These are phyloP conservation scores for Gallinago undulata DNA, from an alignment of 2,113 vertebrate species.

Conservation along the genomic window DNA sequence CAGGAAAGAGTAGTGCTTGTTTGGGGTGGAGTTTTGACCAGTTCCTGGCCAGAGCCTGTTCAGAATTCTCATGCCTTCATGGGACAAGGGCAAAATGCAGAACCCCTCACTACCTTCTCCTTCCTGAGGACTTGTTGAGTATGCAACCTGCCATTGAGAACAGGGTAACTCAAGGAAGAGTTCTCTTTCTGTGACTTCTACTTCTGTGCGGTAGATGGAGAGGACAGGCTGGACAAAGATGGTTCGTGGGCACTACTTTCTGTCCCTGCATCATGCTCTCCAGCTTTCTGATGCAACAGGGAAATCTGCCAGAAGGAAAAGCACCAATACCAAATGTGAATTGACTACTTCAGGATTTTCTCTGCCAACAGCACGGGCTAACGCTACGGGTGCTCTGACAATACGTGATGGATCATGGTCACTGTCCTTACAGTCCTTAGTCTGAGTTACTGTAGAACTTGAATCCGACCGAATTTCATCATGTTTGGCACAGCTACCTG, in stretches of 20 bases:
- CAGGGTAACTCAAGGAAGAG: neutral
- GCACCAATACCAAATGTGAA: neutral
- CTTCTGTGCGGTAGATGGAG: neutral
- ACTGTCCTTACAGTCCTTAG: neutral
- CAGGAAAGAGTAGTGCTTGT: neutral
- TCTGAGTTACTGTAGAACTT: neutral
- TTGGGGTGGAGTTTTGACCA: neutral
- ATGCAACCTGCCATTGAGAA: neutral
- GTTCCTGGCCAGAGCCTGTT: neutral
- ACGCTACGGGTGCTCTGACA: neutral
- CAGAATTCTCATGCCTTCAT: neutral
- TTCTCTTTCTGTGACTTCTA: neutral
- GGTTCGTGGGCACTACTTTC: neutral
- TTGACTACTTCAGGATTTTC: neutral
- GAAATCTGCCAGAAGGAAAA: neutral
- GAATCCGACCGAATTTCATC: neutral
- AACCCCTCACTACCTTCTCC: neutral
- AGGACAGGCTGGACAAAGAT: neutral
- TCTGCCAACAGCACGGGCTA: neutral
- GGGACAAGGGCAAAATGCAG: neutral
- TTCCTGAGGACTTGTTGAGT: neutral
- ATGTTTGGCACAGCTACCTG: fast-evolving
- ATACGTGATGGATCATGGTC: neutral
- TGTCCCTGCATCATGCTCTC: neutral
- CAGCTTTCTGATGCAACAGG: neutral